phyloP scores from a whole-genome alignment of 1,140 invertebrate species.

The Brachionus koreanus region DNA sequence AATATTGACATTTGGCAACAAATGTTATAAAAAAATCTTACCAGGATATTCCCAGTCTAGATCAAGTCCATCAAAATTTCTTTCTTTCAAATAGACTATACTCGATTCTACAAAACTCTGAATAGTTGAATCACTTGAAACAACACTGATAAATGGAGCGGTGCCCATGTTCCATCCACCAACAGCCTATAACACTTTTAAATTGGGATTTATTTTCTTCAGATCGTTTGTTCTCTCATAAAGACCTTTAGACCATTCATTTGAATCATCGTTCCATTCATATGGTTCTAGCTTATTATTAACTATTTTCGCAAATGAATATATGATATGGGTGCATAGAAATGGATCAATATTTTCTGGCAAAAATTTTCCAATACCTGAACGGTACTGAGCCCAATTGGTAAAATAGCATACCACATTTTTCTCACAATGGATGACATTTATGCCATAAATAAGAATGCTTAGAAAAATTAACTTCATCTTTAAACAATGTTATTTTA shows the following conservation, averaged over 20 bases:
- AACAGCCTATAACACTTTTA: neutral
- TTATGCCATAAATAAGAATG: neutral
- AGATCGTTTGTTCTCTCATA: neutral
- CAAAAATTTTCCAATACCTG: slow-evolving; percentile 75
- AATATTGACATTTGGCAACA: neutral
- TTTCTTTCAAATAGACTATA: slow-evolving; percentile 69
- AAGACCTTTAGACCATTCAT: neutral
- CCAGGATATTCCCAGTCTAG: slow-evolving; percentile 70
- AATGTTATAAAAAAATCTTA: slow-evolving; percentile 71
- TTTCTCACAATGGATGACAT: neutral
- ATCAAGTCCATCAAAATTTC: slow-evolving; percentile 64
- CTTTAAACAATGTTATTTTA: too few species aligned
- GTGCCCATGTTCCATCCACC: slow-evolving; percentile 78
- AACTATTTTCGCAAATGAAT: slow-evolving; percentile 74
- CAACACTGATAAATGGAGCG: slow-evolving; percentile 69
- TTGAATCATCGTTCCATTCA: slow-evolving; percentile 74
- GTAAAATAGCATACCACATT: slow-evolving; percentile 76
- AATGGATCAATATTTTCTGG: too few species aligned
- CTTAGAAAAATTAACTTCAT: neutral
- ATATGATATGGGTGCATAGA: slow-evolving; percentile 86
- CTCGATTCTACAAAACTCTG: slow-evolving; percentile 51
- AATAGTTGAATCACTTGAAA: slow-evolving; percentile 63
- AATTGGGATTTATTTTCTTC: neutral
- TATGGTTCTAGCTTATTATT: slow-evolving; percentile 68
- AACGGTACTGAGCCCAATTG: slow-evolving; percentile 82